Evolutionary conservation across 2,888 invertebrate genomes (phyloP).

Genomic region (Drosophila niveifrons): DNA sequence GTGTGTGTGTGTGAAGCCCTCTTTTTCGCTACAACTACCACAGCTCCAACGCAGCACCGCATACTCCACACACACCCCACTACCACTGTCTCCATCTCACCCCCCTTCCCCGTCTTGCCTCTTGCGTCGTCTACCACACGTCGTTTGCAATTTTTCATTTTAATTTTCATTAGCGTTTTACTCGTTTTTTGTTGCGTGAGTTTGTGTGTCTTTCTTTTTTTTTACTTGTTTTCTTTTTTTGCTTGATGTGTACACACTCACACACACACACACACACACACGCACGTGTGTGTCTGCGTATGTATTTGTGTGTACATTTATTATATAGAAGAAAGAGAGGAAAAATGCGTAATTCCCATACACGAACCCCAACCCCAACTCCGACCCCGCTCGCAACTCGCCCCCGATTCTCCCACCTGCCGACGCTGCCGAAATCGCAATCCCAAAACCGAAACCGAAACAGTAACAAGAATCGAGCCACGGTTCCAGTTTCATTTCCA

Average conservation of each 20-base stretch:
- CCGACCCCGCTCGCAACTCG: neutral
- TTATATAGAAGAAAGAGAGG: conserved; percentile 9
- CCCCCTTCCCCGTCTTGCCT: conserved; percentile 1
- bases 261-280: conserved; percentile 1
- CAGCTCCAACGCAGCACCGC: conserved; percentile 24
- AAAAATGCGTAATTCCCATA: conserved; percentile 51
- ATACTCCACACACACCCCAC: neutral
- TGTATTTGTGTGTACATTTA: conserved; percentile 5
- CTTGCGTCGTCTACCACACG: conserved; percentile 64
- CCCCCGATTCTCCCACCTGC: neutral
- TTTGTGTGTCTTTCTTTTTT: conserved; percentile 32
- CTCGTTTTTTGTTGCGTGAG: conserved; percentile 57
- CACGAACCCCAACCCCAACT: neutral
- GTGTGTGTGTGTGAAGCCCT: conserved; percentile 29
- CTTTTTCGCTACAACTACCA: conserved; percentile 31
- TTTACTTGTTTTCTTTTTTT: conserved; percentile 12
- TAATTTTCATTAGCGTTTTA: conserved; percentile 85
- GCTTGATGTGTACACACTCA: conserved; percentile 7
- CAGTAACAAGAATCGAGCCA: conserved; percentile 20
- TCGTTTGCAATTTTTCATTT: conserved; percentile 85
- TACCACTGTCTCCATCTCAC: neutral
- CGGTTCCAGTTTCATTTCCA: neutral
- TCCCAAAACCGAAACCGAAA: conserved; percentile 50
- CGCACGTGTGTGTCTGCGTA: neutral
- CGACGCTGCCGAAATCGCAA: conserved; percentile 6